Evolutionary conservation across 1,140 invertebrate genomes (phyloP), one percentile per base, ranked within the genome.

Genomic region (Drosophila tropicalis): DNA sequence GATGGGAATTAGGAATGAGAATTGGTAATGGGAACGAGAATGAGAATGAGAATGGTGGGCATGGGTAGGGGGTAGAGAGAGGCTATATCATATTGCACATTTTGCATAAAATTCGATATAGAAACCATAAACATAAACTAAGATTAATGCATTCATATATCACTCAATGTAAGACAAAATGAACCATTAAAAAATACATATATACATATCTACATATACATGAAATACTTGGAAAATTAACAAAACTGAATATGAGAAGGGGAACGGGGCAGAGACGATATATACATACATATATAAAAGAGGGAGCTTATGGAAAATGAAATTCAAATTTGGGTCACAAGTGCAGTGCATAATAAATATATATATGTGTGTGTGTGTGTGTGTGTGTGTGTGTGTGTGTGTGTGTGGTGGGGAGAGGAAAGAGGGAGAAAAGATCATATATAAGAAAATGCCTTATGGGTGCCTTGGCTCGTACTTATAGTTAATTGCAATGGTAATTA

Each of bases 401-500:
- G 19, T 57, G 36, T 70, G 34, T 60, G 25, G 64, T 36, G 34
- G 25, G 36, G 32, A 39, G n/a, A 3, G 15, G 40, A 6, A n/a
- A 15, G 15, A 47, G 41, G n/a, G 41, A 15, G 41, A n/a, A 17
- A 17, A 29, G 29, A 29, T 29, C 29, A 29, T 29, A 29, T 5
- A 29, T 29, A 6, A 44, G 41, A 41, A n/a, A 68, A 22, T 66
- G 60, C 65, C 67, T 60, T 41, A 56, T 41, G 67, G 64, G 66
- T 51, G 68, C 70, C 51, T 65, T 70, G 56, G 36, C 76, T 54
- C 47, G 80, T 89, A 86, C 85, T 90, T 86, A 81, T 90, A 85
- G 76, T 90, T 90, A 90, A 90, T 90, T 90, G 86, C 86, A 90
- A 60, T 87, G 82, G 86, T 86, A 90, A 90, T 90, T 90, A 90